A percentile compares a stretch with the other conserved stretches of the same genome.
These are phyloP conservation scores for Tachyglossus aculeatus DNA, from an alignment of 2,797 vertebrate genomes.

Conservation along the genomic window DNA sequence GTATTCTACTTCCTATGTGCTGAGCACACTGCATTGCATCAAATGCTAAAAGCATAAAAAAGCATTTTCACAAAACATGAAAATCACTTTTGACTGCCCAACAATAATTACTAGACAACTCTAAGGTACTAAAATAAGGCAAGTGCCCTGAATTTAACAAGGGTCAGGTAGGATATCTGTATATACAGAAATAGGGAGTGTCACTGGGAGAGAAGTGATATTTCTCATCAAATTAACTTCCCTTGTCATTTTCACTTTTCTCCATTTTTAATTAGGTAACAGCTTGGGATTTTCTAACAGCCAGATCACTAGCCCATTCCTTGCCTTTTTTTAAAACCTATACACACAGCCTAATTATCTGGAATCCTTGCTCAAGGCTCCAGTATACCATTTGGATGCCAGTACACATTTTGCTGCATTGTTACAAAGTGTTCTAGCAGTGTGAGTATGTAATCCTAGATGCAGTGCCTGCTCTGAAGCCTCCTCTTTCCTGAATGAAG, in stretches of 20 bases:
- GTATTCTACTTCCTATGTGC: no score
- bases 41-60: no score
- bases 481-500: neutral
- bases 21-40: no score
- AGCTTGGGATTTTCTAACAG: neutral
- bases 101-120: no score
- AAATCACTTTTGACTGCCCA: no score
- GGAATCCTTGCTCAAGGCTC: neutral
- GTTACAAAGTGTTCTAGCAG: neutral
- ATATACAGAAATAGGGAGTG: no score
- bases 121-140: no score
- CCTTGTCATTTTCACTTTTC: neutral
- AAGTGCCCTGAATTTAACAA: no score
- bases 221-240: neutral
- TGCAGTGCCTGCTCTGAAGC: neutral
- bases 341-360: neutral
- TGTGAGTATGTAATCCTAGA: neutral
- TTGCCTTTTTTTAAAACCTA: neutral
- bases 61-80: no score
- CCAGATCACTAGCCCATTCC: neutral
- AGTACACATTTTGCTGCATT: neutral
- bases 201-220: no score
- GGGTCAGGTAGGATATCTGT: no score
- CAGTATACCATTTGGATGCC: neutral
- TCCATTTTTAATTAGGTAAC: neutral